Base-by-base conservation (phyloP, 2,888 invertebrate genomes). In the Drosophila bunnanda region DNA sequence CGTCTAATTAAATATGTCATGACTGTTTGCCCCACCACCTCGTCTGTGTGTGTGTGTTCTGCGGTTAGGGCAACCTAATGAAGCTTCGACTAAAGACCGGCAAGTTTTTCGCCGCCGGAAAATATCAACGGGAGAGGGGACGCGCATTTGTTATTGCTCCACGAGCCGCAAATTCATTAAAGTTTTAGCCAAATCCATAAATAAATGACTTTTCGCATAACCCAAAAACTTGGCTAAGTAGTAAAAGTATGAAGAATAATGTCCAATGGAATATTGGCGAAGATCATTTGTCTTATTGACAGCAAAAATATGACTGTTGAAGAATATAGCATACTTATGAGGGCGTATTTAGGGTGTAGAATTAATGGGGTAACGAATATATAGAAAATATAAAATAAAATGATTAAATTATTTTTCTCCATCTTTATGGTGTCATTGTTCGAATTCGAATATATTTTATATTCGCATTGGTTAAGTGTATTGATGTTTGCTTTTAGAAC, bases 1-100 rank as follows among this genome's bases (percentile, higher is more conserved):
- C 77, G 79, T 74, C 84, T 82, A 82, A 82, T 82, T 82, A 82
- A 82, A 81, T 84, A 68, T 75, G 79, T 78, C 79, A 73, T 66
- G 83, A 56, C 75, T 71, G 75, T 64, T 68, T 61, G 43, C 52
- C 52, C 20, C 38, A 20, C 44, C 32, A 6, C 5, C 36, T 22
- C 15, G 17, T 22, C 4, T 41, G 41, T 44, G 20, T 61, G 57
- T 58, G 9, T 50, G 9, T 38, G 20, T 38, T 53, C 22, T 74
- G 67, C 39, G 73, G 68, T 30, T 28, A 39, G 67, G 12, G 41
- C 55, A 62, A 56, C 73, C 56, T 70, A 70, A 70, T 70, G 59
- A 70, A 70, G 70, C 70, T 46, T 48, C 53, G 22, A 34, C 38
- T 38, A 39, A 44, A 36, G 53, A 20, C 67, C 20, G 34, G 44